phyloP scores from a whole-genome alignment of 2,797 vertebrate genomes.

The Gymnothorax reevesii region DNA sequence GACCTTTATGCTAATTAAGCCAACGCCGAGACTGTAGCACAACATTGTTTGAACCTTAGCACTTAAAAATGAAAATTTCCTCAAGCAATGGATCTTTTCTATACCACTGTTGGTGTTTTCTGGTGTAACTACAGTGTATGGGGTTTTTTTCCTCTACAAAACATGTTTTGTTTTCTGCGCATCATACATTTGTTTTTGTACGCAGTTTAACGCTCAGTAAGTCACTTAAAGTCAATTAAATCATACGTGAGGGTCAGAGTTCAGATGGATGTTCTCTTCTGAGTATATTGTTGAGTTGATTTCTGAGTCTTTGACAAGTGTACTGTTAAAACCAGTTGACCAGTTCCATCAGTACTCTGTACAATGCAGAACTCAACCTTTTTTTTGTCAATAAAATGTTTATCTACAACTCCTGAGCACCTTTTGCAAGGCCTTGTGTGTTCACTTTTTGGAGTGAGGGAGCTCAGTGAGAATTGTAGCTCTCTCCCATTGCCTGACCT shows the following conservation, averaged over 20 bases:
- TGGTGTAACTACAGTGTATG: constrained; percentile 18
- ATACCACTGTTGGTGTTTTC: not conserved
- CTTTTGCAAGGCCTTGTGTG: constrained; percentile 52
- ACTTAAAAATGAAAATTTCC: constrained; percentile 3
- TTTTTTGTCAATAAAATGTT: constrained; percentile 56
- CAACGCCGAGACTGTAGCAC: not conserved
- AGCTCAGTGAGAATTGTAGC: constrained; percentile 11
- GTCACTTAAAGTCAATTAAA: constrained; percentile 25
- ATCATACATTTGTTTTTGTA: constrained; percentile 19
- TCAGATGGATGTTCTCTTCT: constrained; percentile 15
- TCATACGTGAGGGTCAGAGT: constrained; percentile 2
- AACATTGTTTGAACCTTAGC: constrained; percentile 36
- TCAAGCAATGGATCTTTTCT: not conserved
- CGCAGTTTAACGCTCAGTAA: constrained; percentile 17
- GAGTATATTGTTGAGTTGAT: constrained; percentile 16
- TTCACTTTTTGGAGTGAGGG: constrained; percentile 48
- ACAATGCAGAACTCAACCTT: constrained; percentile 47
- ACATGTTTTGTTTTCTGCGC: constrained; percentile 20
- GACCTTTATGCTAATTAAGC: constrained; percentile 16
- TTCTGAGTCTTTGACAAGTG: constrained; percentile 32
- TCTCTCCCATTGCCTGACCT: constrained; percentile 9
- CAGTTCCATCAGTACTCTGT: constrained; percentile 39
- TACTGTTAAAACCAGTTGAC: constrained; percentile 37
- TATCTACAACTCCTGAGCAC: constrained; percentile 42
- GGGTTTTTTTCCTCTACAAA: constrained; percentile 19